Percentiles rank a stretch among this genome's conserved stretches.
Evolutionary conservation across 2,113 vertebrate species (phyloP).

Genomic region (Psilopogon haemacephalus): DNA sequence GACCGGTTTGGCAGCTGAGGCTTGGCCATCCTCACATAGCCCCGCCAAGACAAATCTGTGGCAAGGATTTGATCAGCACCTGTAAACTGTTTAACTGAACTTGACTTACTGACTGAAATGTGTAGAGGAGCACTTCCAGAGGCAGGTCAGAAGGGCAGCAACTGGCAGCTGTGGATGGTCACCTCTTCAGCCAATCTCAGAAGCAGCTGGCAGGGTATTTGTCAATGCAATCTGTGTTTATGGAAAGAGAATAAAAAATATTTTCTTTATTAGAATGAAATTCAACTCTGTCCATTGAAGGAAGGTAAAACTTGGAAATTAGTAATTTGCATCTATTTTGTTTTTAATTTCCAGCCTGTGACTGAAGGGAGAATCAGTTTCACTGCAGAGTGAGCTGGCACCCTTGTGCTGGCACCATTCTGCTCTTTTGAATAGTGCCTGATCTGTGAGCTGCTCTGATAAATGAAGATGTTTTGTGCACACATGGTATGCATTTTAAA

Average conservation of each 20-base stretch:
- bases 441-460: background rate
- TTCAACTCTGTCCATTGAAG: background rate
- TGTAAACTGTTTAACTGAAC: background rate
- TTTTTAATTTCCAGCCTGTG: background rate
- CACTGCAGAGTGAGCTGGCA: background rate
- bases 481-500: constrained; percentile 12
- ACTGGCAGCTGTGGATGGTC: background rate
- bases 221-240: background rate
- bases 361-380: background rate
- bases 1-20: background rate
- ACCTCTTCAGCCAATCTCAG: background rate
- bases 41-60: background rate
- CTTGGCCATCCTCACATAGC: background rate
- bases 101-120: background rate
- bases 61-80: background rate
- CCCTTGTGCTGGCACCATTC: background rate
- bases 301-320: background rate
- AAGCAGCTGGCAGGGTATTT: background rate
- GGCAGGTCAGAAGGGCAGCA: background rate
- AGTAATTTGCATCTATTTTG: background rate
- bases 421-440: background rate
- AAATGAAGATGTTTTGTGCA: constrained; percentile 26
- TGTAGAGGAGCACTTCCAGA: background rate
- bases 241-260: background rate
- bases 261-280: background rate